A percentile compares a stretch with the other conserved stretches of the same genome.
These are phyloP conservation scores for Aethina tumida DNA, from an alignment of 1,140 invertebrate genomes.

Conservation along the genomic window DNA sequence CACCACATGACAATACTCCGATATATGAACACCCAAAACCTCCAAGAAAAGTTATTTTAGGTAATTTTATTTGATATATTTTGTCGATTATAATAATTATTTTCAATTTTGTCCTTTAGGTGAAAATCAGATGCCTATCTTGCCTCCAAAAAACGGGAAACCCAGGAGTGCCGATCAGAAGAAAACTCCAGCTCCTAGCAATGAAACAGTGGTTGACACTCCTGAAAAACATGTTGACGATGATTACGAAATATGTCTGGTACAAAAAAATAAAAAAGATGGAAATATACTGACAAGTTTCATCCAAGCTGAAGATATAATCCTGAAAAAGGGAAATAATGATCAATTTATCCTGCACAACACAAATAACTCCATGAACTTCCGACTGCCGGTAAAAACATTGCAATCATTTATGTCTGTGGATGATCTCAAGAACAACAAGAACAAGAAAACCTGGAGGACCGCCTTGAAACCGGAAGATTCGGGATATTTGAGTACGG, in stretches of 20 bases:
- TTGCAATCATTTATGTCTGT: no score
- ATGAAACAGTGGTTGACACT: conserved; percentile 26
- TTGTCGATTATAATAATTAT: not conserved
- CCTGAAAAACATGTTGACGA: conserved; percentile 21
- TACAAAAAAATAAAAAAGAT: conserved; percentile 15
- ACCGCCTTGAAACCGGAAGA: conserved; percentile 40
- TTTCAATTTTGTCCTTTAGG: not conserved
- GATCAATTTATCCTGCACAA: conserved; percentile 13
- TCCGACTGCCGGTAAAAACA: conserved; percentile 1
- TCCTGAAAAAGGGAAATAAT: conserved; percentile 12
- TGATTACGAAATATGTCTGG: conserved; percentile 12
- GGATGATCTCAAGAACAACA: conserved; percentile 2
- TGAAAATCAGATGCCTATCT: conserved; percentile 32
- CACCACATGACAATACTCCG: conserved; percentile 39
- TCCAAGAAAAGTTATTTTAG: conserved; percentile 40
- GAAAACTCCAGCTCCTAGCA: not conserved
- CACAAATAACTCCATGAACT: not conserved
- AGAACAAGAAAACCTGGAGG: conserved; percentile 11
- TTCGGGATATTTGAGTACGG: conserved; percentile 68
- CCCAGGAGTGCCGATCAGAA: conserved; percentile 47
- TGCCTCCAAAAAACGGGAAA: conserved; percentile 51
- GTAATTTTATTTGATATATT: conserved; percentile 6
- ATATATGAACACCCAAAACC: conserved; percentile 53
- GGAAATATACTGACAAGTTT: conserved; percentile 11
- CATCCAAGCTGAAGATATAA: conserved; percentile 14